Evolutionary conservation across 2,113 vertebrate species (phyloP).

Genomic region (Gnathonemus echidnorhynchus): DNA sequence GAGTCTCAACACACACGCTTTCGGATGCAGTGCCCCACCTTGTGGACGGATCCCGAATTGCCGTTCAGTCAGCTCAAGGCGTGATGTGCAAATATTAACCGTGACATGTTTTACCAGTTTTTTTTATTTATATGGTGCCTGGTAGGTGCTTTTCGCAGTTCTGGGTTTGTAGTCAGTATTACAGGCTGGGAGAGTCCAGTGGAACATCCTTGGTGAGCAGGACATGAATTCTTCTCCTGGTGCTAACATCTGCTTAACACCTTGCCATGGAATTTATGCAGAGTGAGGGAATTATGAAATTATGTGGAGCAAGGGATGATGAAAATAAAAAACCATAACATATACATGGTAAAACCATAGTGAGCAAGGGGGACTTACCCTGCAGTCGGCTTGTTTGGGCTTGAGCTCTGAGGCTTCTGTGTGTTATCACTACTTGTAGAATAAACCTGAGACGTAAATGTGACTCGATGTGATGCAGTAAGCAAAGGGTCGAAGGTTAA

Average conservation of each 20-base stretch:
- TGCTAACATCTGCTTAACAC: constrained; percentile 41
- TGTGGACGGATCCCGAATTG: background rate
- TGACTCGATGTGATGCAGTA: background rate
- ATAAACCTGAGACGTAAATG: background rate
- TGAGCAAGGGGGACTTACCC: background rate
- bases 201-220: background rate
- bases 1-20: background rate
- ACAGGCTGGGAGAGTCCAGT: background rate
- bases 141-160: background rate
- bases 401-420: background rate
- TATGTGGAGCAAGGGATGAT: constrained; percentile 49
- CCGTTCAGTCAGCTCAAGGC: background rate
- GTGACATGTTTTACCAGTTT: background rate
- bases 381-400: background rate
- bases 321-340: constrained; percentile 3
- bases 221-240: background rate
- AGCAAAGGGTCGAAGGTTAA: background rate
- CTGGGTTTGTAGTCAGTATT: background rate
- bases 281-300: constrained; percentile 33
- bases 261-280: constrained; percentile 34
- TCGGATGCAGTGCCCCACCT: background rate
- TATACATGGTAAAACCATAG: background rate
- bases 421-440: background rate
- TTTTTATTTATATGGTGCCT: background rate
- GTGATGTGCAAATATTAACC: background rate